Conservation (phyloP, 2,113 vertebrate species). For the Petroica traversi region DNA sequence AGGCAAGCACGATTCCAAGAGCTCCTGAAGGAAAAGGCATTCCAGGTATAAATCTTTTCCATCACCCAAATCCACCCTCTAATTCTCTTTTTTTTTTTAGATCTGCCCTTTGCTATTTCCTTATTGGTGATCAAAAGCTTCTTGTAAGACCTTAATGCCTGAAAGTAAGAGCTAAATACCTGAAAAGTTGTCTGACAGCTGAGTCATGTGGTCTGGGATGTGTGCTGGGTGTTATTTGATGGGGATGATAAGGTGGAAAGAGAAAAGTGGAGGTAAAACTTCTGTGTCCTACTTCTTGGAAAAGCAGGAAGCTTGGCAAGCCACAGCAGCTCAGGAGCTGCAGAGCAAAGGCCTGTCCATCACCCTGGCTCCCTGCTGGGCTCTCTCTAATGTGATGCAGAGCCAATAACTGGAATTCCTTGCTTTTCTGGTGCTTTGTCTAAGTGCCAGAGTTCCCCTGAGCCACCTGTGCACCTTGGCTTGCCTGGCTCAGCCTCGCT, state of each 20-base stretch:
- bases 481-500: neutral
- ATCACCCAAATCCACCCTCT: neutral
- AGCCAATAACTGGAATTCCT: neutral
- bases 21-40: slow-evolving; percentile 50
- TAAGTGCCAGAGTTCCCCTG: neutral
- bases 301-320: neutral
- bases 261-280: neutral
- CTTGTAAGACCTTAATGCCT: neutral
- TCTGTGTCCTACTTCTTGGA: neutral
- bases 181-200: neutral
- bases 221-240: neutral
- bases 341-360: neutral
- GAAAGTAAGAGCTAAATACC: neutral
- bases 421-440: neutral
- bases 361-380: neutral
- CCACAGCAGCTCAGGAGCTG: neutral
- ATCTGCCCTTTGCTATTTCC: neutral
- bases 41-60: slow-evolving; percentile 63
- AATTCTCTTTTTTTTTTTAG: neutral
- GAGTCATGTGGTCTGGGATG: neutral
- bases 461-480: neutral
- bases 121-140: neutral
- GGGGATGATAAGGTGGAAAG: neutral
- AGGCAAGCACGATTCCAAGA: slow-evolving; percentile 68
- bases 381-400: neutral